phyloP scores from a whole-genome alignment of 53 echinoderm and acorn worm species.

The Arbacia lixula region DNA sequence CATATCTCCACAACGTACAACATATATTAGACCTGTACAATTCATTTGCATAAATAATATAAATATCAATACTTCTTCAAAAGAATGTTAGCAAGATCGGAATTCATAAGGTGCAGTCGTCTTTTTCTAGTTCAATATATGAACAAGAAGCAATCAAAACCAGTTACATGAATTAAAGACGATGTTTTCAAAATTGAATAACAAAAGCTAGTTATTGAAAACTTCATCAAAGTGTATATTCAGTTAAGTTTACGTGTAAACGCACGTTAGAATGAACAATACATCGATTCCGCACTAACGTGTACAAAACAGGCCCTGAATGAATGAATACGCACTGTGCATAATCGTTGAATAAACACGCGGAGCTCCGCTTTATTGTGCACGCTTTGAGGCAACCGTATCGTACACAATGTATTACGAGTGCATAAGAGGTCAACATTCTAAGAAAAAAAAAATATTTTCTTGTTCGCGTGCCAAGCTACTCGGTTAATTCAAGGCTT shows the following conservation, averaged over 20 bases:
- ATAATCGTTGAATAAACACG: slow-evolving; percentile 25
- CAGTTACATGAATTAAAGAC: too few relatives aligned
- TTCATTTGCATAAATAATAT: slow-evolving; percentile 62
- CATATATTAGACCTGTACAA: slow-evolving; percentile 49
- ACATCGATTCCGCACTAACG: background rate
- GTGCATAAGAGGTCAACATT: slow-evolving; percentile 17
- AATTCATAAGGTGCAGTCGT: slow-evolving; percentile 31
- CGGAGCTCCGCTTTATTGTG: background rate
- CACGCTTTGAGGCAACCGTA: slow-evolving; percentile 16
- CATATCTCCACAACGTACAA: slow-evolving; percentile 46
- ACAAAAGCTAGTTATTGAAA: too few relatives aligned
- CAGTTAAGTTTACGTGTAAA: too few relatives aligned
- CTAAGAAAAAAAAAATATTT: background rate
- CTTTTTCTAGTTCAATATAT: slow-evolving; percentile 3
- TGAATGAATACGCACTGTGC: slow-evolving; percentile 9
- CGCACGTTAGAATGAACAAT: too few relatives aligned
- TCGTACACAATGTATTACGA: slow-evolving; percentile 6
- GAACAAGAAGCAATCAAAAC: too few relatives aligned
- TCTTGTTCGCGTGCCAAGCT: slow-evolving; percentile 39
- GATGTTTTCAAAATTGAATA: too few relatives aligned
- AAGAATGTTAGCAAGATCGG: slow-evolving; percentile 40
- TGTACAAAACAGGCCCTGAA: slow-evolving; percentile 24
- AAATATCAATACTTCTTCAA: slow-evolving; percentile 39
- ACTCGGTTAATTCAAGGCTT: slow-evolving; percentile 26
- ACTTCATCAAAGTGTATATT: too few relatives aligned